Evolutionary conservation across 1,140 invertebrate genomes (phyloP).

Genomic region (Diuraphis noxia): DNA sequence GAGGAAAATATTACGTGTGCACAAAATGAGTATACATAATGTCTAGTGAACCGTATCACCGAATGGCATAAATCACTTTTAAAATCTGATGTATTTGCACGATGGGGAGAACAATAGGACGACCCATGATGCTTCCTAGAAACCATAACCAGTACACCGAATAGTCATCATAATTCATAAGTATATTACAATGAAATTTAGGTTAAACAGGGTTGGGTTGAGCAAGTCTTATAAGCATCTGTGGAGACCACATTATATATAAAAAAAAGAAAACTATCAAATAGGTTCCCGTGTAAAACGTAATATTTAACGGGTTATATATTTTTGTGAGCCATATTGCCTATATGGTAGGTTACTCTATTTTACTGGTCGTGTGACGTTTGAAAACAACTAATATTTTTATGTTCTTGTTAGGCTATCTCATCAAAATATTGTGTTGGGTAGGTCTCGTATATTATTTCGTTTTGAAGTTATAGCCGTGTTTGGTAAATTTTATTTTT

Average conservation of each 20-base stretch:
- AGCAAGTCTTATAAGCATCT: not conserved
- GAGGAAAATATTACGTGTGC: not conserved
- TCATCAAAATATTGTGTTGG: slow-evolving; percentile 21
- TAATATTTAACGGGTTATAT: slow-evolving; percentile 45
- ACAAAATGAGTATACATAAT: not conserved
- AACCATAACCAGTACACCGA: slow-evolving; percentile 5
- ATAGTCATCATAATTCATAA: slow-evolving; percentile 25
- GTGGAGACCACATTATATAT: not conserved
- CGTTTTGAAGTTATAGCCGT: not conserved
- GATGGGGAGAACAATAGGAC: slow-evolving; percentile 34
- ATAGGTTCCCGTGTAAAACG: not conserved
- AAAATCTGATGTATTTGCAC: not conserved
- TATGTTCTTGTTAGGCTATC: slow-evolving; percentile 8
- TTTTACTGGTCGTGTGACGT: not conserved
- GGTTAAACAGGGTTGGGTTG: not conserved
- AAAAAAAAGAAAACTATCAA: not conserved
- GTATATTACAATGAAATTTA: slow-evolving; percentile 13
- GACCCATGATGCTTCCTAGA: slow-evolving; percentile 39
- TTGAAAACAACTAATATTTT: slow-evolving; percentile 23
- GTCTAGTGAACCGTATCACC: slow-evolving; percentile 33
- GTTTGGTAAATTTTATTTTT: not conserved
- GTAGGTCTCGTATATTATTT: slow-evolving; percentile 17
- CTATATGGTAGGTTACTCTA: not conserved
- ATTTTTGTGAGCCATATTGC: not conserved
- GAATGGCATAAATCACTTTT: slow-evolving; percentile 37